Conservation (phyloP, 1,140 invertebrate genomes). For the Nymphalis io region DNA sequence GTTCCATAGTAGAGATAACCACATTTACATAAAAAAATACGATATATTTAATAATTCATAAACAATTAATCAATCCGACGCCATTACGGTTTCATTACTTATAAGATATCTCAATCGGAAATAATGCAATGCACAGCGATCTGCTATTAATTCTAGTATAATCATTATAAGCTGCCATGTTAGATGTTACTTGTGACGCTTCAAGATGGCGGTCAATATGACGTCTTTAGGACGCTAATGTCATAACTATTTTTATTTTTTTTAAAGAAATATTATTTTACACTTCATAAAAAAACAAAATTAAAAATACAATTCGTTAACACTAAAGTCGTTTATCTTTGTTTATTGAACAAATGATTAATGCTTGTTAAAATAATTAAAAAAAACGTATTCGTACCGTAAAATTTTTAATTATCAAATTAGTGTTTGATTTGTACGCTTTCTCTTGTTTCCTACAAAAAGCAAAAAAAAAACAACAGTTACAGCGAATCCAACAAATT, state of each 20-base stretch:
- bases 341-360: conserved; percentile 23
- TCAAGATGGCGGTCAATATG: background rate
- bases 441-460: conserved; percentile 29
- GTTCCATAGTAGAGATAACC: too few species aligned
- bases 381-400: conserved; percentile 27
- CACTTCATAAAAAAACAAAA: background rate
- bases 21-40: too few species aligned
- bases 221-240: conserved; percentile 4
- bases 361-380: conserved; percentile 22
- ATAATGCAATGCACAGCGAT: conserved; percentile 33
- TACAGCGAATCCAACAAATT: background rate
- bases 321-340: background rate
- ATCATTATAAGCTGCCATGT: conserved; percentile 19
- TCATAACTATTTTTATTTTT: conserved; percentile 18
- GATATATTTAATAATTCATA: conserved; percentile 20
- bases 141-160: conserved; percentile 18
- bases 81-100: conserved; percentile 33
- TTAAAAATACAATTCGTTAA: too few species aligned
- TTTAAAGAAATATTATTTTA: background rate
- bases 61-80: conserved; percentile 21
- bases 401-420: conserved; percentile 31
- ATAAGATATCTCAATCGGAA: conserved; percentile 35
- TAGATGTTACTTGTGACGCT: background rate
- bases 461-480: conserved; percentile 11
- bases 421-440: conserved; percentile 25